Evolutionary conservation across 1,140 invertebrate species (phyloP).

Genomic region (Cecropterus lyciades): DNA sequence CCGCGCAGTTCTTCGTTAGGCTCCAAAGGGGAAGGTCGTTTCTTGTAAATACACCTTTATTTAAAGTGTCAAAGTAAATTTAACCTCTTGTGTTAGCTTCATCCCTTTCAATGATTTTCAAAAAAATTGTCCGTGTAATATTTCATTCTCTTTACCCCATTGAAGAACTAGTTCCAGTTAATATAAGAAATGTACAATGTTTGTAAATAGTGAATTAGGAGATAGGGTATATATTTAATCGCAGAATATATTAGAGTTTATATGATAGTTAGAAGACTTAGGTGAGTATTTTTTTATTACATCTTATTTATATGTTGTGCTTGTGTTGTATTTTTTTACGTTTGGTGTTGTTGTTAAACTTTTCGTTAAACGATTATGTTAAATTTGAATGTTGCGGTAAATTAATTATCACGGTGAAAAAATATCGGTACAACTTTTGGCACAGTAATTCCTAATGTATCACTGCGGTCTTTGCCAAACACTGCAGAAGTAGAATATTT

Average conservation of each 20-base stretch:
- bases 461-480: slow-evolving; percentile 10
- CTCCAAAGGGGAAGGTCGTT: slow-evolving; percentile 4
- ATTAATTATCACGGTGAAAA: not conserved
- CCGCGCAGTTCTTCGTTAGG: slow-evolving; percentile 22
- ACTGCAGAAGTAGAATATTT: slow-evolving; percentile 17
- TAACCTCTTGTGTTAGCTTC: slow-evolving; percentile 17
- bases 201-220: slow-evolving; percentile 23
- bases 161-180: slow-evolving; percentile 2
- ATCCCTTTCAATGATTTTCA: slow-evolving; percentile 16
- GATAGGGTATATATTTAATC: slow-evolving; percentile 16
- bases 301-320: not conserved
- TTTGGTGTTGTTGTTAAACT: not conserved
- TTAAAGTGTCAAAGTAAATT: slow-evolving; percentile 20
- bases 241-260: slow-evolving; percentile 9
- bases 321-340: not conserved
- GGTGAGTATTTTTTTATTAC: slow-evolving; percentile 13
- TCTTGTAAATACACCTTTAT: slow-evolving; percentile 1
- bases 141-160: slow-evolving; percentile 13
- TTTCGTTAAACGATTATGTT: too few relatives aligned
- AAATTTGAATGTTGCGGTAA: too few relatives aligned
- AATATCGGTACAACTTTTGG: not conserved
- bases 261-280: slow-evolving; percentile 22
- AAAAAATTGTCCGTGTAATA: slow-evolving; percentile 12
- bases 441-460: slow-evolving; percentile 11
- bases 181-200: slow-evolving; percentile 26